Base-by-base conservation (phyloP, 2,113 vertebrate genomes). In the Rynchops niger region DNA sequence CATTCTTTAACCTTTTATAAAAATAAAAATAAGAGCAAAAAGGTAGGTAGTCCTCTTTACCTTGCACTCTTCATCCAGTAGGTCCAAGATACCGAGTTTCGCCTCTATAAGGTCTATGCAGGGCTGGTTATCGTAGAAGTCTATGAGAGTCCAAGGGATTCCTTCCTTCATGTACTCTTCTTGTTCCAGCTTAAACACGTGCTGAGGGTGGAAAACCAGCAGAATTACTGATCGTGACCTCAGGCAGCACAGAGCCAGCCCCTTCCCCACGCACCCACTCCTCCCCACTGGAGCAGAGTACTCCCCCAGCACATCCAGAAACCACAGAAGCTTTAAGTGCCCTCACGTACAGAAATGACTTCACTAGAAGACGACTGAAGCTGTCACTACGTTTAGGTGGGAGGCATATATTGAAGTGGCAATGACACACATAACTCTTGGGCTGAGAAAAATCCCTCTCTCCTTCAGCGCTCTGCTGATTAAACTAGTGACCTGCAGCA, bases 71-170 rank as follows among this genome's bases (percentile, higher is more conserved):
- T 99, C 99, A 83, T 99, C 99, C 97, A 99, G 95, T 32, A 99
- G 98, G 95, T 99, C 99, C 96, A 99, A 97, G 96, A 99, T 98
- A 12, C 99, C 99, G 38, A 99, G 98, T 27, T 99, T 99, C 2
- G 99, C 99, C 96, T 99, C 99, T 38, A 99, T 99, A 70, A 99
- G 98, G 95, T 99, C 99, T 34, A 99, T 99, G 76, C 99, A 99
- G 3, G 99, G 99, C 94, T 99, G 99, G 97, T 99, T 99, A 90
- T 99, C 99, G 0, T 98, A 98, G 97, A 99, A 99, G 76, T 99
- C 99, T 22, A 99, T 99, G 38, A 99, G 96, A 6, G 99, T 99
- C 99, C 99, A 99, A 12, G 99, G 99, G 91, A 99, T 99, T 95
- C 97, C 98, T 91, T 99, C 99, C 95, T 98, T 99, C 99, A 99